These are phyloP conservation scores for Galeopterus variegatus DNA, from an alignment of 2,113 vertebrate genomes.

Conservation along the genomic window DNA sequence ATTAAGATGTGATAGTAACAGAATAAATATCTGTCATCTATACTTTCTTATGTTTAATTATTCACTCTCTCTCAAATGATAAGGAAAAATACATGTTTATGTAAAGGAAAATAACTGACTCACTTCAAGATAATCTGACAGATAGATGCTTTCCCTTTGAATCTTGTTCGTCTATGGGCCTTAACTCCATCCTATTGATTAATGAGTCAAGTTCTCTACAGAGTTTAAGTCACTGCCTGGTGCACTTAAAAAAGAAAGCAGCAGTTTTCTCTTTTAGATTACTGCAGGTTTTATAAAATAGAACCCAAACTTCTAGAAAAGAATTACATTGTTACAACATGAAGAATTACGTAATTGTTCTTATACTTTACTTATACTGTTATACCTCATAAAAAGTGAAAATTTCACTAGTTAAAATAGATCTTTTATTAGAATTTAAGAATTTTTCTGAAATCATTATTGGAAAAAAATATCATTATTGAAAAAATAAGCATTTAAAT, in stretches of 20 bases:
- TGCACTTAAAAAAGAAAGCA: background rate
- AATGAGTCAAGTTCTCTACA: background rate
- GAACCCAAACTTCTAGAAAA: background rate
- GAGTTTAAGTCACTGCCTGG: background rate
- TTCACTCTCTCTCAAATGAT: background rate
- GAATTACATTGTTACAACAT: background rate
- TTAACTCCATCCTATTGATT: background rate
- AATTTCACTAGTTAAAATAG: background rate
- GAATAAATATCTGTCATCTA: background rate
- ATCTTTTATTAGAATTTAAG: background rate
- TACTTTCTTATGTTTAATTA: background rate
- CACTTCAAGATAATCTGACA: background rate
- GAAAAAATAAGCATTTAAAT: background rate
- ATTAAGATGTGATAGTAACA: background rate
- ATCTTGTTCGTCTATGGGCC: background rate
- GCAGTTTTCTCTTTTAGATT: background rate
- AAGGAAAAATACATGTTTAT: background rate
- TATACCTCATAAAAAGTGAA: background rate
- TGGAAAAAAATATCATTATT: background rate
- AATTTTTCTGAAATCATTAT: conserved; percentile 14
- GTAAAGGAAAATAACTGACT: conserved; percentile 8
- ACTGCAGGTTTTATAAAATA: background rate
- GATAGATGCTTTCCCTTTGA: background rate
- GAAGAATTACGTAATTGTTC: background rate
- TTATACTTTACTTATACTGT: background rate